Evolutionary conservation across 2,113 vertebrate species (phyloP).

Genomic region (Osmerus mordax): DNA sequence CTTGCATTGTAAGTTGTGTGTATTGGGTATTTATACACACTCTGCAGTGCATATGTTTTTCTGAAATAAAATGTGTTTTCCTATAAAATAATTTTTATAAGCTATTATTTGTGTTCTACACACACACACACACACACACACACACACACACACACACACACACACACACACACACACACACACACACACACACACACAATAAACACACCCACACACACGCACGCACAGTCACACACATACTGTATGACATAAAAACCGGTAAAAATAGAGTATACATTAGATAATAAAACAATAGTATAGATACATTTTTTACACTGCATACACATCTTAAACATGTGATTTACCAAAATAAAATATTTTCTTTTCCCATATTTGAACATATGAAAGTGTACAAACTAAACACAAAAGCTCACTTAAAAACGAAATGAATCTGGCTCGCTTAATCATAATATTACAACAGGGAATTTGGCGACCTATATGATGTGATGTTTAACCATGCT

Average conservation of each 20-base stretch:
- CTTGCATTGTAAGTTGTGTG: neutral
- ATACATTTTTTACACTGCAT: slow-evolving; percentile 6
- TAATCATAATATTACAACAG: neutral
- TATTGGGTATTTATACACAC: neutral
- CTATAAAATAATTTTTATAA: neutral
- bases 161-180: neutral
- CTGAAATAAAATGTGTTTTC: slow-evolving; percentile 3
- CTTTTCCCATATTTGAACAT: neutral
- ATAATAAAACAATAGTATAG: neutral
- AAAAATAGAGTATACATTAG: neutral
- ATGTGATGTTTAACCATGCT: no score
- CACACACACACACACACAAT: neutral
- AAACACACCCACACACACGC: neutral
- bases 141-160: neutral
- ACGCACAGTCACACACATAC: neutral
- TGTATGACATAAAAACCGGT: neutral
- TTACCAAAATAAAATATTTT: neutral
- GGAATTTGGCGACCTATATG: neutral
- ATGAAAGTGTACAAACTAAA: neutral
- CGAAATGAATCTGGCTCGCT: neutral
- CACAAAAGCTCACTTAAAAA: neutral
- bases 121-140: neutral
- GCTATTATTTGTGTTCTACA: neutral
- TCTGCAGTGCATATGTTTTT: neutral
- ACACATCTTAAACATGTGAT: neutral